Evolutionary conservation across 64 coral and sea anemone genomes (phyloP).

Genomic region (Pocillopora damicornis): DNA sequence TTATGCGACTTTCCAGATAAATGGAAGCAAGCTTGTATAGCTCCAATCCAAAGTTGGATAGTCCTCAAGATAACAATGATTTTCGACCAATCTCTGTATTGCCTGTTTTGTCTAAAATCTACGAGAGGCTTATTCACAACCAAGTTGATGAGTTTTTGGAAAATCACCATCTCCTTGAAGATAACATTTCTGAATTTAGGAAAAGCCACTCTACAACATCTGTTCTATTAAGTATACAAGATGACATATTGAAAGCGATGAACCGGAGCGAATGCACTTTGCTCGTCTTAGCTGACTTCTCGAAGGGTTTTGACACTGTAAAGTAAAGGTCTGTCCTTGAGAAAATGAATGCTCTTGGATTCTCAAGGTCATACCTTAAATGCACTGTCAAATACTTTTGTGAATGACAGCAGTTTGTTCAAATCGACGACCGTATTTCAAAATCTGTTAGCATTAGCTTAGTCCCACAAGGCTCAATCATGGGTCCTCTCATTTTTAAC

Average conservation of each 20-base stretch:
- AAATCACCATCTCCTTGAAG: slow-evolving; percentile 12
- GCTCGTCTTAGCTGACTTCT: too few relatives aligned
- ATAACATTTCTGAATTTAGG: neutral
- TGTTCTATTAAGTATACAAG: too few relatives aligned
- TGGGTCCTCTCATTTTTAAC: neutral
- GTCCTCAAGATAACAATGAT: slow-evolving; percentile 21
- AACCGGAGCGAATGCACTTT: too few relatives aligned
- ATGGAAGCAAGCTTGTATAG: slow-evolving; percentile 39
- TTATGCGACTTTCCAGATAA: slow-evolving; percentile 20
- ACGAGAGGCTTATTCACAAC: slow-evolving; percentile 10
- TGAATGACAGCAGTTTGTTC: too few relatives aligned
- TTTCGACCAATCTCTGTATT: slow-evolving; percentile 19
- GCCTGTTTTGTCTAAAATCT: slow-evolving; percentile 23
- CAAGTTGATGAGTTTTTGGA: slow-evolving; percentile 14
- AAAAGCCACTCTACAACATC: too few relatives aligned
- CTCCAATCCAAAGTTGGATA: slow-evolving; percentile 26
- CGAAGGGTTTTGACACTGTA: too few relatives aligned
- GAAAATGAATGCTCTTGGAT: too few relatives aligned
- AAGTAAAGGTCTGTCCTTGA: too few relatives aligned
- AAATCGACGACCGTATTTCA: neutral
- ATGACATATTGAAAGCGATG: too few relatives aligned
- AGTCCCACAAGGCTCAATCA: neutral
- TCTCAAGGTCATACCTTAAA: too few relatives aligned
- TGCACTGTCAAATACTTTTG: too few relatives aligned
- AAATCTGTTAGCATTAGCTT: neutral